Evolutionary conservation across 2,888 invertebrate genomes (phyloP).

Genomic region (Chloromyia formosa): DNA sequence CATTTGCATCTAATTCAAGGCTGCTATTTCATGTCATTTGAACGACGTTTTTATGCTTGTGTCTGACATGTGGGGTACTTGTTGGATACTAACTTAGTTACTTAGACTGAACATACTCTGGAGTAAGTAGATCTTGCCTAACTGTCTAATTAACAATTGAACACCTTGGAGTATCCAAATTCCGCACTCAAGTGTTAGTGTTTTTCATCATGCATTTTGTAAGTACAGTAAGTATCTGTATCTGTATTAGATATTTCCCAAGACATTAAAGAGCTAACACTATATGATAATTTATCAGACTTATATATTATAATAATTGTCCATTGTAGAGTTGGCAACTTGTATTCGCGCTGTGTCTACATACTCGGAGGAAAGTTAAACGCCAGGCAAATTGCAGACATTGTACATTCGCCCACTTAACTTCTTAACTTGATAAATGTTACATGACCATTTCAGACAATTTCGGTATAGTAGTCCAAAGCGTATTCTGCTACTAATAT

Average conservation of each 20-base stretch:
- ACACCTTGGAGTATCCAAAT: constrained; percentile 4
- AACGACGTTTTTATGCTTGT: background rate
- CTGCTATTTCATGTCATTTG: background rate
- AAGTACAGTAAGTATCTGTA: no score
- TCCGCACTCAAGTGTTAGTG: background rate
- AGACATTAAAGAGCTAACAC: background rate
- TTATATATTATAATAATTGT: background rate
- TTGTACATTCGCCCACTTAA: background rate
- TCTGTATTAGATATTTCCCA: background rate
- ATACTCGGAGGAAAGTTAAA: background rate
- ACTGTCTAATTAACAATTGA: constrained; percentile 6
- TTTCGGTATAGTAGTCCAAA: background rate
- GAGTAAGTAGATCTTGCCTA: background rate
- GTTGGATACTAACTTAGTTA: no score
- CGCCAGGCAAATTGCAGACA: no score
- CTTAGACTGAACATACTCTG: no score
- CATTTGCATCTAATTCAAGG: background rate
- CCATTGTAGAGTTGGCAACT: background rate
- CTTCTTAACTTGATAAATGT: background rate
- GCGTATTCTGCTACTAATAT: background rate
- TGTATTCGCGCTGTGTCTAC: background rate
- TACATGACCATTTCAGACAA: constrained; percentile 5
- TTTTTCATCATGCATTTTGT: background rate
- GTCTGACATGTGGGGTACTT: no score
- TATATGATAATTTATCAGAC: background rate